phyloP scores from a whole-genome alignment of 2,113 vertebrate genomes.

The Platichthys stellatus region DNA sequence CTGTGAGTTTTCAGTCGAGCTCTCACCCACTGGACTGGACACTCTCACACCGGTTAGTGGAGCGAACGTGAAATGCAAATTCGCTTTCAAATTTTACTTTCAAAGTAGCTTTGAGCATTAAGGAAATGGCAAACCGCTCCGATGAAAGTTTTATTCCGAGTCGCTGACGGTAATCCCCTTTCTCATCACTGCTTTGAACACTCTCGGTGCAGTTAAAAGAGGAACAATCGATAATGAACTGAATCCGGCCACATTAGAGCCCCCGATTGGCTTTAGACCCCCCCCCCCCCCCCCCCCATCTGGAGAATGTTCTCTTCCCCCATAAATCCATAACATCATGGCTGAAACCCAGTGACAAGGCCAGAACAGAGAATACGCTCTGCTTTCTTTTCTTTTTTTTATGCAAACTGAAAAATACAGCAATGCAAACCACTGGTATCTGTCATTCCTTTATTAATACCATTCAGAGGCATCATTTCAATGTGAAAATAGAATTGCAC shows the following conservation, averaged over 20 bases:
- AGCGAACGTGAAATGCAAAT: slow-evolving; percentile 64
- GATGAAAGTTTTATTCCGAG: slow-evolving; percentile 72
- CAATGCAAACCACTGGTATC: slow-evolving; percentile 43
- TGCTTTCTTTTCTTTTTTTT: slow-evolving; percentile 17
- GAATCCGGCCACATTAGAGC: slow-evolving; percentile 72
- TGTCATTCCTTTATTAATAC: slow-evolving; percentile 47
- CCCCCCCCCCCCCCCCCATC: slow-evolving; percentile 50
- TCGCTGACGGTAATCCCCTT: slow-evolving; percentile 59
- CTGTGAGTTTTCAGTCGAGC: slow-evolving; percentile 14
- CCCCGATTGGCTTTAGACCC: too few species aligned
- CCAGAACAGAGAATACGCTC: slow-evolving; percentile 43
- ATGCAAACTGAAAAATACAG: slow-evolving; percentile 27
- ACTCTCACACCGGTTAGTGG: slow-evolving; percentile 24
- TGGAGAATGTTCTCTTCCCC: slow-evolving; percentile 62
- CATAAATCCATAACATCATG: slow-evolving; percentile 73
- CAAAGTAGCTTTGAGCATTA: slow-evolving; percentile 68
- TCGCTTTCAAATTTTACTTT: slow-evolving; percentile 58
- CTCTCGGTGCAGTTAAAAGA: slow-evolving; percentile 70
- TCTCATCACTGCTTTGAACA: slow-evolving; percentile 66
- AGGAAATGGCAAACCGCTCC: slow-evolving; percentile 55
- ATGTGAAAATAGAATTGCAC: neutral
- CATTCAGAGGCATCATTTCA: slow-evolving; percentile 43
- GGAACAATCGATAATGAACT: slow-evolving; percentile 77
- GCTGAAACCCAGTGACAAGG: slow-evolving; percentile 56
- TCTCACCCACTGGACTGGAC: slow-evolving; percentile 28